Percentiles rank a stretch among this genome's conserved stretches.
These are phyloP conservation scores for Rhodinocichla rosea DNA, from an alignment of 2,113 vertebrate species.

Conservation along the genomic window DNA sequence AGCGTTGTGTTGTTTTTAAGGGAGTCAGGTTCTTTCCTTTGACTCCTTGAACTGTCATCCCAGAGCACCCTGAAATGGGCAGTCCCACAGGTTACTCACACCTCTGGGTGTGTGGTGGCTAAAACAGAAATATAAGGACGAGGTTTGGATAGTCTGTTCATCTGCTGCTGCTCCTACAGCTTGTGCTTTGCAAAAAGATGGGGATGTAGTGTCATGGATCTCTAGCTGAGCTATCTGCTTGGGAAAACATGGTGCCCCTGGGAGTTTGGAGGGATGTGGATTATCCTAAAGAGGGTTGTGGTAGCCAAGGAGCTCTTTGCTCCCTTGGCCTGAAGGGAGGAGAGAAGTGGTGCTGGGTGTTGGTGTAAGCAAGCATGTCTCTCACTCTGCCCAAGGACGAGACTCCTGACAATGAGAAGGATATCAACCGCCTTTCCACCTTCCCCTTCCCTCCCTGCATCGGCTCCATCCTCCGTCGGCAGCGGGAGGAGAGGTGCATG, in stretches of 20 bases:
- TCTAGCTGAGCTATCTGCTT: not conserved
- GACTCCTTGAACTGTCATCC: not conserved
- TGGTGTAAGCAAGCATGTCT: not conserved
- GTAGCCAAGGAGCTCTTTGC: not conserved
- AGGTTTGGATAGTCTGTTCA: not conserved
- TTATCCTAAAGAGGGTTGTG: not conserved
- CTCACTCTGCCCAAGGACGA: constrained; percentile 50
- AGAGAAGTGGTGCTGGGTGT: not conserved
- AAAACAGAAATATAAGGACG: not conserved
- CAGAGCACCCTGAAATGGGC: not conserved
- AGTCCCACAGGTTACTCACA: not conserved
- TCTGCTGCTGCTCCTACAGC: not conserved
- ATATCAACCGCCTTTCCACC: constrained; percentile 92
- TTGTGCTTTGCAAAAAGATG: not conserved
- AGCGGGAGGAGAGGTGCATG: constrained; percentile 67
- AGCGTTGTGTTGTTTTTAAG: not conserved
- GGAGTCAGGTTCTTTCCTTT: not conserved
- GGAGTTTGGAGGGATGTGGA: not conserved
- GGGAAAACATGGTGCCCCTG: not conserved
- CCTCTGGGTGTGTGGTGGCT: not conserved
- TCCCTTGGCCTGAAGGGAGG: not conserved
- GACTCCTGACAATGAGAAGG: constrained; percentile 79
- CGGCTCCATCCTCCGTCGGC: constrained; percentile 87
- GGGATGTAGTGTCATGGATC: not conserved
- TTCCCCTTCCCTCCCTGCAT: constrained; percentile 90